Evolutionary conservation across 2,888 invertebrate genomes (phyloP), one percentile per base, ranked within the genome.

Genomic region (Phlogophora meticulosa): DNA sequence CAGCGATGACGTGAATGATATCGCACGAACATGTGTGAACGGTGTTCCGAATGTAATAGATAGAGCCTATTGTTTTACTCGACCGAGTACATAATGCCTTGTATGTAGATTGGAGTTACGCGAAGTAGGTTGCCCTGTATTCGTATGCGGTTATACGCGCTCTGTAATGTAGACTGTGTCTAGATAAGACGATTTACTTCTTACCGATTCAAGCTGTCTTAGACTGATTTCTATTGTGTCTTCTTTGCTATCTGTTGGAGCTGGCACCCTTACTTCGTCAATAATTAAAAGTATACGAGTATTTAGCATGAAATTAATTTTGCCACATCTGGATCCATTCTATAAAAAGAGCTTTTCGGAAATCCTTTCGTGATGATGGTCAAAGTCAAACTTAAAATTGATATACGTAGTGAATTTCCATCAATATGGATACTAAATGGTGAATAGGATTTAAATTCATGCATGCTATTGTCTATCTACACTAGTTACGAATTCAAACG

Each of bases 31-130:
- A 75, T 76, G 69, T 82, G 82, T 72, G 75, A 83, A 72, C 68
- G 63, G 72, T 56, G 52, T 52, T 71, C 28, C 28, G 43, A 73
- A 55, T 72, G 82, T 75, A 81, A 82, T 75, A 78, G 77, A 81
- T 81, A 72, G 73, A 58, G 64, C 65, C 81, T 78, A 78, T 83
- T 83, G 81, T 83, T 81, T 81, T 67, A 83, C 73, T 46, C 51
- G 34, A 34, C 36, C 34, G 20, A 45, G 46, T 64, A 72, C 61
- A 70, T 63, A 70, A 60, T 49, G 51, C 53, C 65, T 68, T 68
- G 64, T 74, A 75, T 77, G 65, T 22, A 81, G 67, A 80, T 83
- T 61, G 52, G 38, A 82, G 59, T 65, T 42, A 59, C 62, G 64
- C 66, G 69, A 73, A 69, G 56, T 70, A 67, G 70, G 71, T 58